Base-by-base conservation (phyloP, 2,797 vertebrate genomes). In the Poecilia velifera region DNA sequence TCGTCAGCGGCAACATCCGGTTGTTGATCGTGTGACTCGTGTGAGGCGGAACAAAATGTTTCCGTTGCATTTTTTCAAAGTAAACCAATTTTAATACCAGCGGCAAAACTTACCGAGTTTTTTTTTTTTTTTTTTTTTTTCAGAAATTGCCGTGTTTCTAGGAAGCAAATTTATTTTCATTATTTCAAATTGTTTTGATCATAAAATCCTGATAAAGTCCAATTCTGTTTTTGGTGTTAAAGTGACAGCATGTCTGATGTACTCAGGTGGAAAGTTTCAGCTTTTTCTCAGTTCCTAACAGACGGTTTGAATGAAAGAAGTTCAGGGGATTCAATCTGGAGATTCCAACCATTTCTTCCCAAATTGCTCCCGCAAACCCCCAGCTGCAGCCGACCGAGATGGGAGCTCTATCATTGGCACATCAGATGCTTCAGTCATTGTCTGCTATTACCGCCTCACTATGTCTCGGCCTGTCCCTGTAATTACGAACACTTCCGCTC, bases 401-500 rank as follows among this genome's bases (percentile, higher is more conserved):
- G 77, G 79, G 31, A 88, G 88, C 86, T 89, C 91, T 90, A 89
- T 91, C 91, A 89, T 92, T 89, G 86, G 81, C 79, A 81, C 86
- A 81, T 92, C 87, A 91, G 74, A 90, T 90, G 91, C 86, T 88
- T 90, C 77, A 89, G 73, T 73, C 79, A 86, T 34, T 87, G 87
- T 90, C 84, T 90, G 85, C 88, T 84, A 86, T 92, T 92, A 89
- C 87, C 46, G 73, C 83, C 84, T 86, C 76, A 41, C 88, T 84
- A 73, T 90, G 91, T 87, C 90, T 92, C 84, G 49, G 80, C 82
- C 78, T 84, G 88, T 87, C 89, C 89, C 90, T 93, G 84, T 92
- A 93, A 93, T 94, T 92, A 93, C 25, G 1, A 71, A 81, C 28
- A 81, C 87, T 86, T 88, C 80, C 51, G 79, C 90, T 83, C 78